A percentile compares a stretch with the other conserved stretches of the same genome.
Conservation (phyloP, 2,888 invertebrate genomes). For the Tetanocera ferruginea region DNA sequence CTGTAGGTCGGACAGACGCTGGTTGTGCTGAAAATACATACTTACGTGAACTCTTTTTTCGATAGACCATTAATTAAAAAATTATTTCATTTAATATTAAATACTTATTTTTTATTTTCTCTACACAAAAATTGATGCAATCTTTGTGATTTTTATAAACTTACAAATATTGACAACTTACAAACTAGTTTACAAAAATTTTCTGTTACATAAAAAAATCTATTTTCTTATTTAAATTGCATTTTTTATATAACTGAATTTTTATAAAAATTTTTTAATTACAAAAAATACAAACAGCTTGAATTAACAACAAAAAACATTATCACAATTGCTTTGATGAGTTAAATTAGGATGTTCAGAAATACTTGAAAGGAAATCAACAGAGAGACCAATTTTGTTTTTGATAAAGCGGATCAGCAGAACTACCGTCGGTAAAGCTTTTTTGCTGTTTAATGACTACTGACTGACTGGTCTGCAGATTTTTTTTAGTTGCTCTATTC, state of each 20-base stretch:
- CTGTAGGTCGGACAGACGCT: too few species aligned
- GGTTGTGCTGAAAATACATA: not conserved
- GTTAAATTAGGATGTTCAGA: slow-evolving; percentile 48
- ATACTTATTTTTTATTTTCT: slow-evolving; percentile 47
- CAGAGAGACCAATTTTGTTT: not conserved
- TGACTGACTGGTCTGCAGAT: too few species aligned
- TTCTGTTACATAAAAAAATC: not conserved
- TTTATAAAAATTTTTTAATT: slow-evolving; percentile 33
- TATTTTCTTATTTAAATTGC: not conserved
- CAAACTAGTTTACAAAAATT: slow-evolving; percentile 12
- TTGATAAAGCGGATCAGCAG: too few species aligned
- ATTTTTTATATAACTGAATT: slow-evolving; percentile 17
- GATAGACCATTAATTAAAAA: not conserved
- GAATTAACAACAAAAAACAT: slow-evolving; percentile 60
- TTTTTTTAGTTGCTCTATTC: not conserved
- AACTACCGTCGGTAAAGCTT: not conserved
- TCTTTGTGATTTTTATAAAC: slow-evolving; percentile 49
- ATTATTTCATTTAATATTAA: slow-evolving; percentile 26
- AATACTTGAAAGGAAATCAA: not conserved
- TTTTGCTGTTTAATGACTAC: too few species aligned
- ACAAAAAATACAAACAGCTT: slow-evolving; percentile 42
- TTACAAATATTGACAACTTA: slow-evolving; percentile 42
- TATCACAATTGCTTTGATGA: slow-evolving; percentile 68
- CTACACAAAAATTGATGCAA: slow-evolving; percentile 64
- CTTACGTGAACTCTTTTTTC: not conserved